phyloP scores from a whole-genome alignment of 2,113 vertebrate species.

The Speoplatyrhinus poulsoni region DNA sequence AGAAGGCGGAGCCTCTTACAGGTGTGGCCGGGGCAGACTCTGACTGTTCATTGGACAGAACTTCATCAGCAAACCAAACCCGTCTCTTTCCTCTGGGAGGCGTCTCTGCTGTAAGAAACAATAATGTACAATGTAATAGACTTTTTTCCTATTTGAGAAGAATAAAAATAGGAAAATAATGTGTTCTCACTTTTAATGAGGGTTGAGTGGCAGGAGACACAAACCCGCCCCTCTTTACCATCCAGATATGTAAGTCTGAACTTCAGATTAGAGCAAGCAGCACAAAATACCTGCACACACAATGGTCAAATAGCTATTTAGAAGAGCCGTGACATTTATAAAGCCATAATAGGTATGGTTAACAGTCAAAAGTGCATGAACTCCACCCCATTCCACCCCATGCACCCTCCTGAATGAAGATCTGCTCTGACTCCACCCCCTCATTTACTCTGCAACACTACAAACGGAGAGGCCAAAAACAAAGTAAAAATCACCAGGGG shows the following conservation, averaged over 20 bases:
- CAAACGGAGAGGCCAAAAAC: no score
- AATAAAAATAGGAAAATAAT: background rate
- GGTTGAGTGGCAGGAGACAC: constrained; percentile 92
- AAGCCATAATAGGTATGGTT: no score
- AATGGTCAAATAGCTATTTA: background rate
- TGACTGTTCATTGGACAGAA: constrained; percentile 86
- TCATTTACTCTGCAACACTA: no score
- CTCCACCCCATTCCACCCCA: no score
- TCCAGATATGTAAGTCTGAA: constrained; percentile 94
- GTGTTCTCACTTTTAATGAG: constrained; percentile 87
- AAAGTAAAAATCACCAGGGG: no score
- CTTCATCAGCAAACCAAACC: constrained; percentile 97
- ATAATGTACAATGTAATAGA: background rate
- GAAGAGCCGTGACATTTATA: constrained; percentile 14
- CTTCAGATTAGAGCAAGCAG: constrained; percentile 91
- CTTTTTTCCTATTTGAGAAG: background rate
- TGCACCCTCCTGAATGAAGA: no score
- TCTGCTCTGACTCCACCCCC: no score
- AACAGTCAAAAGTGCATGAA: no score
- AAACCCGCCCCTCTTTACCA: constrained; percentile 94
- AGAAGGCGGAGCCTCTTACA: constrained; percentile 79
- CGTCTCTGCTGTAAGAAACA: constrained; percentile 54
- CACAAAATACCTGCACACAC: constrained; percentile 88
- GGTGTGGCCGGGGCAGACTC: constrained; percentile 88
- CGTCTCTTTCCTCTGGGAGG: constrained; percentile 87